A percentile compares a stretch with the other conserved stretches of the same genome.
These are phyloP conservation scores for Dendrolimus kikuchii DNA, from an alignment of 1,140 invertebrate genomes.

Conservation along the genomic window DNA sequence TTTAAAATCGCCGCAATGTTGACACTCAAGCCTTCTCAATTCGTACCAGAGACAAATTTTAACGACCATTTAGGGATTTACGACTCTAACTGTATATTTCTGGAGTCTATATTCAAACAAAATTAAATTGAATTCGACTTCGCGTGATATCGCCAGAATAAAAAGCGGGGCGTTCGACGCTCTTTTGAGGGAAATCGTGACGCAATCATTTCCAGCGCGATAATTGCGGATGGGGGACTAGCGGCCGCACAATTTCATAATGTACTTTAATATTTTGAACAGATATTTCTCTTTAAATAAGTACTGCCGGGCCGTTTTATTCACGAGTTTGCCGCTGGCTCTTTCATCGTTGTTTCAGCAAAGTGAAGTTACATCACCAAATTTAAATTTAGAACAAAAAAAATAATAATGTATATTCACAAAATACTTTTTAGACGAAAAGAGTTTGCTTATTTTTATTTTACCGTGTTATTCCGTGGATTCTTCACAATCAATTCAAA, in stretches of 20 bases:
- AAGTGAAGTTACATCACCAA: background rate
- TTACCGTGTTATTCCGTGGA: too few relatives aligned
- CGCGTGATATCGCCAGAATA: slow-evolving; percentile 17
- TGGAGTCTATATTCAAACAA: slow-evolving; percentile 7
- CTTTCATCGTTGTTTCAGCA: background rate
- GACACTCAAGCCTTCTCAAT: slow-evolving; percentile 12
- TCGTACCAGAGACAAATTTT: slow-evolving; percentile 19
- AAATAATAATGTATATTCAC: too few relatives aligned
- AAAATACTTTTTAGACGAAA: too few relatives aligned
- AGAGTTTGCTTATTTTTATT: too few relatives aligned
- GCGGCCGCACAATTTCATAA: slow-evolving; percentile 18
- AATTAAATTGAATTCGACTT: slow-evolving; percentile 6
- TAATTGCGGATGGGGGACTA: slow-evolving; percentile 27
- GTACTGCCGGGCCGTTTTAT: background rate
- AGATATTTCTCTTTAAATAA: slow-evolving; percentile 1
- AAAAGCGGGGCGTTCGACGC: slow-evolving; percentile 20
- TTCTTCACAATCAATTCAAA: too few relatives aligned
- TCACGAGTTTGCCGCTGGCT: slow-evolving; percentile 1
- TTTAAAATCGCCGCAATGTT: slow-evolving; percentile 31
- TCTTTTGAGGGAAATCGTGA: slow-evolving; percentile 27
- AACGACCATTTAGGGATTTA: slow-evolving; percentile 7
- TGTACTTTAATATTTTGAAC: slow-evolving; percentile 17
- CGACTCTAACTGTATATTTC: slow-evolving; percentile 6
- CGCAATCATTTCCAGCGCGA: slow-evolving; percentile 25
- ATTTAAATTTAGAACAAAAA: background rate